Conservation (phyloP, 92 coral and sea anemone genomes). For the Bergia puertoricense region DNA sequence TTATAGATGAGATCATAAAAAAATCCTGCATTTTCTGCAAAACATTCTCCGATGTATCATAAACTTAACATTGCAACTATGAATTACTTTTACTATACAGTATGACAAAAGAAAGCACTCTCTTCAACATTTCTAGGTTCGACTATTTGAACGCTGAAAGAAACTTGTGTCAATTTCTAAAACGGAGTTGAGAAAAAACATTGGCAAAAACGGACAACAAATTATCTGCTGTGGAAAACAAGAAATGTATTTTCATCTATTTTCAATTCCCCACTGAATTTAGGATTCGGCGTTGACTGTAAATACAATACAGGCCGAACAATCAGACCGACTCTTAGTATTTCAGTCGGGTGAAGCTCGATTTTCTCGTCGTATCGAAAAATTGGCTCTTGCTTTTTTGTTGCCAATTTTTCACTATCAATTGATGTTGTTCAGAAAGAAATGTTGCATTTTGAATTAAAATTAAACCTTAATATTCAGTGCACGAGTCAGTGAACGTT, state of each 20-base stretch:
- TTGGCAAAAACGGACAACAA: neutral
- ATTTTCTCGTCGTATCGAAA: neutral
- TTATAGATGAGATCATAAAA: neutral
- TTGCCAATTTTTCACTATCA: neutral
- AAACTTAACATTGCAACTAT: neutral
- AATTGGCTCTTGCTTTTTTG: neutral
- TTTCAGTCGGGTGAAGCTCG: neutral
- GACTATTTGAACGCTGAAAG: neutral
- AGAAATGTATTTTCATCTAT: neutral
- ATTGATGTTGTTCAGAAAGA: neutral
- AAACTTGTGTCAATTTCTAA: neutral
- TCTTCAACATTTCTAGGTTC: neutral
- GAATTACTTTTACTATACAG: neutral
- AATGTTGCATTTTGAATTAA: neutral
- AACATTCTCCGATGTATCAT: neutral
- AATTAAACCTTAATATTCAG: neutral
- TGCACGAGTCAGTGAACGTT: neutral
- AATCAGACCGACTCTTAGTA: neutral
- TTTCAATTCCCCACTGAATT: neutral
- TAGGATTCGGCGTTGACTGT: neutral
- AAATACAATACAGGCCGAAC: neutral
- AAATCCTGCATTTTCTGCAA: neutral
- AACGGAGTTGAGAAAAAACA: neutral
- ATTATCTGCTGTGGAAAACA: neutral
- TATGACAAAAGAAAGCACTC: neutral